Base-by-base conservation (phyloP, 2,113 vertebrate species). In the Thomomys bottae region DNA sequence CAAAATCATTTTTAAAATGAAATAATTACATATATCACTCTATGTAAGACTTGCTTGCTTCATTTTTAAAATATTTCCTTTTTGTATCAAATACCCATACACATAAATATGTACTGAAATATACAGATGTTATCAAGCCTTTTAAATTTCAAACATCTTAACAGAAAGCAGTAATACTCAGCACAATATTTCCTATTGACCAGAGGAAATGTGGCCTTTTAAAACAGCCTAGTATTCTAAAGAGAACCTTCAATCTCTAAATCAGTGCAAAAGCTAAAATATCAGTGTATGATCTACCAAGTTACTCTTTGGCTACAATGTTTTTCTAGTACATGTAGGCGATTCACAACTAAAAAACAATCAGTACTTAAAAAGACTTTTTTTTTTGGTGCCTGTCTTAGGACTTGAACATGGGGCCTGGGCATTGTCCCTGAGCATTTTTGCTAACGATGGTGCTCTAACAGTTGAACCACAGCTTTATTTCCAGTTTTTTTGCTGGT, bases 171-270 rank as follows among this genome's bases (percentile, higher is more conserved):
- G 20, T n/a, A 45, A 9, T 61, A 75, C 34, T 17, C 59, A 80
- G 32, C 23, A 94, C 32, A 73, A 28, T 42, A 64, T 72, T 84
- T 91, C 24, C 36, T 45, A 82, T 38, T 63, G 88, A 77, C 66
- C 34, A 94, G 36, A 49, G 77, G 17, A 93, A 21, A 84, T 40
- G 83, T 30, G 3, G 26, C 20, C 20, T 85, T 57, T 64, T 84
- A 4, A 90, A 93, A 70, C 82, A 93, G 17, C 21, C 67, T 68
- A 94, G 49, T 73, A 90, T 42, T 92, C 66, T 71, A 91, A 87
- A 95, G 2, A 34, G 26, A 82, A 36, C 9, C 73, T 79, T 49
- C 23, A 70, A 95, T 28, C 66, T 89, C 5, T 78, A 9, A 88
- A 73, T 88, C 63, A 85, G 82, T 17, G 64, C 26, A 91, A 61